phyloP scores from a whole-genome alignment of 1,140 invertebrate species.

The Proctacanthus coquilletti region DNA sequence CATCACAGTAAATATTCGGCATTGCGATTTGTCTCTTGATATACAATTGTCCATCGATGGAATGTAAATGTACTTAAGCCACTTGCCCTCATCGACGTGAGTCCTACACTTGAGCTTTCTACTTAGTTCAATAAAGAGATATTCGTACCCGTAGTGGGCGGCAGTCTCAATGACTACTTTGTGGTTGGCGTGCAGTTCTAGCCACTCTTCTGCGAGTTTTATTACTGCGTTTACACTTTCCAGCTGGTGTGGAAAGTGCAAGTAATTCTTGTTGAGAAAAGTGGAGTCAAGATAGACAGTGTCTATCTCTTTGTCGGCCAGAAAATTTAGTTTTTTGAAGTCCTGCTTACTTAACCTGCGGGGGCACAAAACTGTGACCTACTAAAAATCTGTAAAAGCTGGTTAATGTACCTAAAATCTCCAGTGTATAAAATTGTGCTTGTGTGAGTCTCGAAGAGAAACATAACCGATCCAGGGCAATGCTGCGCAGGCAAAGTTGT shows the following conservation, averaged over 20 bases:
- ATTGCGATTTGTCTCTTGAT: slow-evolving; percentile 17
- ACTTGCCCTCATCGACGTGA: slow-evolving; percentile 31
- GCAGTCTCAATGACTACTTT: slow-evolving; percentile 35
- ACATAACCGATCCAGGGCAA: slow-evolving; percentile 60
- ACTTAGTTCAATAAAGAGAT: slow-evolving; percentile 39
- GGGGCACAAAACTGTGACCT: neutral
- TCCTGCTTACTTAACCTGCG: neutral
- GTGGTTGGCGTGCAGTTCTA: slow-evolving; percentile 30
- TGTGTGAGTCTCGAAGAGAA: slow-evolving; percentile 39
- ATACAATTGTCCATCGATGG: slow-evolving; percentile 20
- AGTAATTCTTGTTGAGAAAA: slow-evolving; percentile 37
- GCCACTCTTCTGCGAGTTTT: slow-evolving; percentile 36
- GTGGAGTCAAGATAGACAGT: slow-evolving; percentile 56
- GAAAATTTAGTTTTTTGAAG: slow-evolving; percentile 10
- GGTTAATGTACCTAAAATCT: slow-evolving; percentile 38
- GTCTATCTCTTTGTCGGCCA: slow-evolving; percentile 35
- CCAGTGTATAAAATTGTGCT: slow-evolving; percentile 47
- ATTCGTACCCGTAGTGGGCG: slow-evolving; percentile 42
- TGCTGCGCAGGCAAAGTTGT: slow-evolving; percentile 49
- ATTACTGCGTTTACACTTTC: slow-evolving; percentile 36
- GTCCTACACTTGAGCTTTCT: slow-evolving; percentile 35
- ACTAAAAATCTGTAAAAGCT: neutral
- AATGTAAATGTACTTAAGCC: slow-evolving; percentile 28
- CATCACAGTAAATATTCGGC: slow-evolving; percentile 13
- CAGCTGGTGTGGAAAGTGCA: slow-evolving; percentile 39